A percentile compares a stretch with the other conserved stretches of the same genome.
These are phyloP conservation scores for Tineola bisselliella DNA, from an alignment of 2,888 invertebrate genomes.

Conservation along the genomic window DNA sequence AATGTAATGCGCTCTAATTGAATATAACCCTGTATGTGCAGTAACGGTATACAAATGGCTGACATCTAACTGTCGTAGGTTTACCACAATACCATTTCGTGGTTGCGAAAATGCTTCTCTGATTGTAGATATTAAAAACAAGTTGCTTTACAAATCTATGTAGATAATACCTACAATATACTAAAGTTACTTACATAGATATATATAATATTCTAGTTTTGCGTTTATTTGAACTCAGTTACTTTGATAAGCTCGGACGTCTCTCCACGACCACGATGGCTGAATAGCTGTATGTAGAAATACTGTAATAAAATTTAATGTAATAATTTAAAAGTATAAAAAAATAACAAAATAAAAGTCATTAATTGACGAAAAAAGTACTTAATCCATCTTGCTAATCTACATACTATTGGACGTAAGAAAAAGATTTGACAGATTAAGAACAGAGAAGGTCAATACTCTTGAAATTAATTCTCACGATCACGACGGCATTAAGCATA, in stretches of 20 bases:
- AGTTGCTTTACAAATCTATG: background rate
- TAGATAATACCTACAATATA: background rate
- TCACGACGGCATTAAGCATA: constrained; percentile 25
- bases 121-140: constrained; percentile 5
- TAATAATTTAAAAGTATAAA: too few relatives aligned
- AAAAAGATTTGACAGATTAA: constrained; percentile 36
- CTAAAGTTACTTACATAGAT: too few relatives aligned
- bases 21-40: constrained; percentile 17
- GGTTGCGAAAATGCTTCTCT: constrained; percentile 15
- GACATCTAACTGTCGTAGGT: constrained; percentile 18
- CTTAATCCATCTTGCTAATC: background rate
- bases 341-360: too few relatives aligned
- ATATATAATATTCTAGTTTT: too few relatives aligned
- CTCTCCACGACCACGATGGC: too few relatives aligned
- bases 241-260: too few relatives aligned
- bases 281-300: too few relatives aligned
- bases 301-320: too few relatives aligned
- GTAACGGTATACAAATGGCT: constrained; percentile 17
- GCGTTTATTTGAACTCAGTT: too few relatives aligned
- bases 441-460: constrained; percentile 45
- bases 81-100: constrained; percentile 18
- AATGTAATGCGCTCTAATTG: constrained; percentile 19
- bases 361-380: too few relatives aligned
- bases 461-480: constrained; percentile 59
- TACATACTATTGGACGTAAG: background rate